Conservation (phyloP, 2,113 vertebrate species). For the Cromileptes altivelis region DNA sequence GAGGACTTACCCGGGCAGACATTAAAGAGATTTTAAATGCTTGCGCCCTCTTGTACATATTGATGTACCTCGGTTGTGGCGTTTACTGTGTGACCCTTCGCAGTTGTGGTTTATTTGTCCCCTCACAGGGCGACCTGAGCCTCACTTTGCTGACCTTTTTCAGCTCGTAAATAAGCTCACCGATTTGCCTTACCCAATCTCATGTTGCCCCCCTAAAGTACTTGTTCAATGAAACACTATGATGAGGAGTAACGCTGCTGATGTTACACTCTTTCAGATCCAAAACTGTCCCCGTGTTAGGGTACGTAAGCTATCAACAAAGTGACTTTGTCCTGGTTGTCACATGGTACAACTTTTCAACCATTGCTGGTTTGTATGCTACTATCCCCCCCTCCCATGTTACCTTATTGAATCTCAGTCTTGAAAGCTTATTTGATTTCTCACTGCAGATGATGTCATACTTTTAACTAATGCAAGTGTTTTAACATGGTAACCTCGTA, state of each 20-base stretch:
- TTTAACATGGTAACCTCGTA: conserved; percentile 80
- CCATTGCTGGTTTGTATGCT: conserved; percentile 52
- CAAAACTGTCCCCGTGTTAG: conserved; percentile 59
- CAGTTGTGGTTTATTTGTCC: conserved; percentile 67
- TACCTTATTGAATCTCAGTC: conserved; percentile 80
- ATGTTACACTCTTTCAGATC: conserved; percentile 51
- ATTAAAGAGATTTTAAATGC: conserved; percentile 70
- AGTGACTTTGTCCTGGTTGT: conserved; percentile 78
- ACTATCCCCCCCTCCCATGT: conserved; percentile 39
- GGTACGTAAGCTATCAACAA: conserved; percentile 76
- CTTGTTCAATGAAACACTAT: conserved; percentile 69
- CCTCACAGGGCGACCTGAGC: conserved; percentile 61
- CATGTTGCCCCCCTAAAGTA: conserved; percentile 72
- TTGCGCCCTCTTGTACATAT: conserved; percentile 74
- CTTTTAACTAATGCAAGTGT: conserved; percentile 80
- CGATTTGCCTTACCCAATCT: conserved; percentile 86
- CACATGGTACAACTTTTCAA: conserved; percentile 80
- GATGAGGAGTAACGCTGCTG: conserved; percentile 58
- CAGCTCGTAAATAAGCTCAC: conserved; percentile 84
- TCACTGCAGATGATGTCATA: conserved; percentile 85
- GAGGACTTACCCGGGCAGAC: conserved; percentile 63
- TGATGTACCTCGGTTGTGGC: conserved; percentile 73
- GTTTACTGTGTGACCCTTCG: conserved; percentile 75
- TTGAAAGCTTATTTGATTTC: conserved; percentile 83
- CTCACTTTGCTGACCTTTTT: conserved; percentile 72